Evolutionary conservation across 2,113 vertebrate genomes (phyloP).

Genomic region (Charadrius vociferus): DNA sequence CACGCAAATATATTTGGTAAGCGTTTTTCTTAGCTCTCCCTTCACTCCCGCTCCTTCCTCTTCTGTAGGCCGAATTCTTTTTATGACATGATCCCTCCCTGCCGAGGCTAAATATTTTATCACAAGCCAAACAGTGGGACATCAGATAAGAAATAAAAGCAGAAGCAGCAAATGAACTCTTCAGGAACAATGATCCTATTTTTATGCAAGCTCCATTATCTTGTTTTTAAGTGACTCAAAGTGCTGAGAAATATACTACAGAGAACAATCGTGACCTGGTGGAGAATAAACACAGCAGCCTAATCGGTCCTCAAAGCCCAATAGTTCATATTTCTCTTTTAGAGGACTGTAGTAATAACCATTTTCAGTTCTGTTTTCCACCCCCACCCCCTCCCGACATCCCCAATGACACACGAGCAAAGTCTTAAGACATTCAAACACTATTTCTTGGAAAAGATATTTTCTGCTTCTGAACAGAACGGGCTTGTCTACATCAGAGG

Average conservation of each 20-base stretch:
- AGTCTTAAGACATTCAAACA: not conserved
- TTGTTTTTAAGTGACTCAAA: not conserved
- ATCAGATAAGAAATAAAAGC: conserved; percentile 48
- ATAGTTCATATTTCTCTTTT: not conserved
- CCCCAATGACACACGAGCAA: not conserved
- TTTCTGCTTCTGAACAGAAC: not conserved
- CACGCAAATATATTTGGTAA: not conserved
- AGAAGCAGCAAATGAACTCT: conserved; percentile 1
- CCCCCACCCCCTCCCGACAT: not conserved
- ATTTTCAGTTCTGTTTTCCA: not conserved
- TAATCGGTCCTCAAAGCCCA: not conserved
- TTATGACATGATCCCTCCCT: conserved; percentile 18
- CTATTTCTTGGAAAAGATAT: not conserved
- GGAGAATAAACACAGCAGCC: not conserved
- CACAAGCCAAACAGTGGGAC: conserved; percentile 6
- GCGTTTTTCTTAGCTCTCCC: not conserved
- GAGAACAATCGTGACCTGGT: not conserved
- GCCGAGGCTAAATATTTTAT: conserved; percentile 36
- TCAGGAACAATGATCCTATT: not conserved
- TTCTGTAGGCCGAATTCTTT: conserved; percentile 28
- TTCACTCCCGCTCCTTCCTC: not conserved
- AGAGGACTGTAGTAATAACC: not conserved
- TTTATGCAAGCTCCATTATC: not conserved
- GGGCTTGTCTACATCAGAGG: not conserved
- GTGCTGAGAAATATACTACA: not conserved